Conservation (phyloP, 2,888 invertebrate genomes). For the Meloe dianella region DNA sequence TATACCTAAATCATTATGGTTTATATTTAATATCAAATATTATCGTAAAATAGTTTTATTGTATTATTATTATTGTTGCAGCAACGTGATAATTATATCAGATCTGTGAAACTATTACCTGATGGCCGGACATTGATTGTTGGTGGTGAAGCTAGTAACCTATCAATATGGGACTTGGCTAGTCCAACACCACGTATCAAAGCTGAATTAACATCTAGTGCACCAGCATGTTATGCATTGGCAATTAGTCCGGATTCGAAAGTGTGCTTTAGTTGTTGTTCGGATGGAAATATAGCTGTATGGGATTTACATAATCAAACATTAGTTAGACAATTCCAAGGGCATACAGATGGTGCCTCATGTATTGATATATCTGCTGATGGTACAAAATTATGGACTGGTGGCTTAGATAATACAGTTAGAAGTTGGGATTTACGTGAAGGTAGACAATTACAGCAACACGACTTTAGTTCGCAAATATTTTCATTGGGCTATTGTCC, state of each 20-base stretch:
- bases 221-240: constrained; percentile 96
- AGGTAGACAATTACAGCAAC: constrained; percentile 89
- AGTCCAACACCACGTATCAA: constrained; percentile 90
- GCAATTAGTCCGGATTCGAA: constrained; percentile 96
- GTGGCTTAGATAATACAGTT: constrained; percentile 93
- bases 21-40: background rate
- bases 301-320: constrained; percentile 96
- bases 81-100: constrained; percentile 94
- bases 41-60: background rate
- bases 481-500: constrained; percentile 94
- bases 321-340: constrained; percentile 84
- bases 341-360: constrained; percentile 94
- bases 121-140: constrained; percentile 94
- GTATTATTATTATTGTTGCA: constrained; percentile 46
- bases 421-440: constrained; percentile 90
- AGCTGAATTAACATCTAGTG: constrained; percentile 90
- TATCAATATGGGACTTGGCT: constrained; percentile 95
- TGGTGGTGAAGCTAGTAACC: constrained; percentile 93
- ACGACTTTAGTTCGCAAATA: constrained; percentile 91
- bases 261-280: constrained; percentile 97
- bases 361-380: constrained; percentile 95
- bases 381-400: constrained; percentile 94
- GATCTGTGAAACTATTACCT: constrained; percentile 91
- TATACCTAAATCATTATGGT: background rate
- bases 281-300: constrained; percentile 96